Evolutionary conservation across 2,888 invertebrate genomes (phyloP).

Genomic region (Clanis bilineata): DNA sequence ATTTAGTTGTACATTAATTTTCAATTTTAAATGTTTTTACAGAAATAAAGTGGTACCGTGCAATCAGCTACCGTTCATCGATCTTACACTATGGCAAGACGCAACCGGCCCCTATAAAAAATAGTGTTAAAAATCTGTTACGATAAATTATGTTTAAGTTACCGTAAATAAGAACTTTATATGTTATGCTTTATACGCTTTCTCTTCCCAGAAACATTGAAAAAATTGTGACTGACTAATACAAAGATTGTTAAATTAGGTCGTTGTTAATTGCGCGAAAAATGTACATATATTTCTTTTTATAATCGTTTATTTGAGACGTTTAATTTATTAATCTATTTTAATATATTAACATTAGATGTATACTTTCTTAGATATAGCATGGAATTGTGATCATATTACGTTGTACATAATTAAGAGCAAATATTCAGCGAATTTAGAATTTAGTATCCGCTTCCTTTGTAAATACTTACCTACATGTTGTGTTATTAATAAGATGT

Average conservation of each 20-base stretch:
- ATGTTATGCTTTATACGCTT: not conserved
- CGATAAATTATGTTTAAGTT: not conserved
- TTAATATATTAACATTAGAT: not conserved
- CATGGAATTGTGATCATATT: not conserved
- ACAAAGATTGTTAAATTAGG: slow-evolving; percentile 9
- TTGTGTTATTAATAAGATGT: not conserved
- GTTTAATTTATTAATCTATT: slow-evolving; percentile 2
- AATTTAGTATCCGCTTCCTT: not conserved
- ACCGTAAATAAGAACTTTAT: not conserved
- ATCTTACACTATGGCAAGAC: slow-evolving; percentile 81
- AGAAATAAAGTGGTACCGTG: slow-evolving; percentile 82
- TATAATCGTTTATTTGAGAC: not conserved
- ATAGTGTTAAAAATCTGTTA: not conserved
- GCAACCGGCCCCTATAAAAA: slow-evolving; percentile 31
- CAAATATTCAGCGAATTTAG: not conserved
- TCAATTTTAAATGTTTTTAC: slow-evolving; percentile 34
- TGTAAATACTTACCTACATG: not conserved
- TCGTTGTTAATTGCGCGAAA: not conserved
- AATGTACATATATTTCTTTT: not conserved
- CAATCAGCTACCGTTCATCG: slow-evolving; percentile 66
- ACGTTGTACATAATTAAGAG: not conserved
- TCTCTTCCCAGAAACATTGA: not conserved
- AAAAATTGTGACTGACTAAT: slow-evolving; percentile 1
- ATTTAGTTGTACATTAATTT: not conserved
- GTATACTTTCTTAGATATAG: not conserved